Evolutionary conservation across 2,888 invertebrate species (phyloP).

Genomic region (Orthonychiurus folsomi): DNA sequence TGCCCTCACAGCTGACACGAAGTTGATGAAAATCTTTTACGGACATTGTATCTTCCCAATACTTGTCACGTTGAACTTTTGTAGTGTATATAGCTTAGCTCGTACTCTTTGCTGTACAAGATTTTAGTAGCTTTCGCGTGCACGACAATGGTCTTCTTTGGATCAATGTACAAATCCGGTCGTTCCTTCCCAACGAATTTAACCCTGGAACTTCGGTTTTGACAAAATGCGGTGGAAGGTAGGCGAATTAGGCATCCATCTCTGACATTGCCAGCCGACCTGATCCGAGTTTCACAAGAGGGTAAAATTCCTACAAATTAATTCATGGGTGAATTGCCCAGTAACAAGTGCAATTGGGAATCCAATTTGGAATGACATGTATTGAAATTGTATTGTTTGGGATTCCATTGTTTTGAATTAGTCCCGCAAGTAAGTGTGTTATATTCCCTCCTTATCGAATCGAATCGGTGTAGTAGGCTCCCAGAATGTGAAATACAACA

Average conservation of each 20-base stretch:
- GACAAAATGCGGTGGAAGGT: conserved; percentile 55
- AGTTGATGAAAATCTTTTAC: conserved; percentile 58
- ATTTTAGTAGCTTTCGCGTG: conserved; percentile 70
- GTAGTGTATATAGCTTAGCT: conserved; percentile 64
- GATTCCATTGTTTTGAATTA: conserved; percentile 15
- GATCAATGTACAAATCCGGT: conserved; percentile 36
- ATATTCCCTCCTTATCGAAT: conserved; percentile 57
- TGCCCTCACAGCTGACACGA: conserved; percentile 46
- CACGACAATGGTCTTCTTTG: conserved; percentile 63
- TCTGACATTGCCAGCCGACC: conserved; percentile 57
- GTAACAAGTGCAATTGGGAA: neutral
- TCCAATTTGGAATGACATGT: no score
- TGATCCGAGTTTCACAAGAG: conserved; percentile 62
- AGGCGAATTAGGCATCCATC: conserved; percentile 53
- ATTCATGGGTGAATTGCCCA: no score
- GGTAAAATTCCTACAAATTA: conserved; percentile 57
- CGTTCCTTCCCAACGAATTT: conserved; percentile 21
- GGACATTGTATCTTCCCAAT: conserved; percentile 67
- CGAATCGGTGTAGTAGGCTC: conserved; percentile 65
- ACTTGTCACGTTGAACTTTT: conserved; percentile 71
- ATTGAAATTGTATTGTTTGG: neutral
- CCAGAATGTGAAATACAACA: no score
- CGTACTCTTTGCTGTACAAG: no score
- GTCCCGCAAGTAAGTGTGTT: conserved; percentile 73
- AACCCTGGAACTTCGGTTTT: conserved; percentile 41